phyloP scores from a whole-genome alignment of 1,140 invertebrate genomes.

The Drosophila nigromelanica region DNA sequence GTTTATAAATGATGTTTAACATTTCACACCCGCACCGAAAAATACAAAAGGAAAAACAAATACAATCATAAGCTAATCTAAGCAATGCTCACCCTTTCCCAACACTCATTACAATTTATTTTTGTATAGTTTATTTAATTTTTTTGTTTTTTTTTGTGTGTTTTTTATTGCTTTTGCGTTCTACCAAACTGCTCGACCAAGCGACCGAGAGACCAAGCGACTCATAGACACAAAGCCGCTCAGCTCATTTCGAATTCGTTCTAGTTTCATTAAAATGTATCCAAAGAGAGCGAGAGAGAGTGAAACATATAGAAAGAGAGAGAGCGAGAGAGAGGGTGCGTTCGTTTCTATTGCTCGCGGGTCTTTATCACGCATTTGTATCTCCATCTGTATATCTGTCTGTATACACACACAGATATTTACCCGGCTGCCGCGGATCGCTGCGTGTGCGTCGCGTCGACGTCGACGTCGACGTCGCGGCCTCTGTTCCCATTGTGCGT shows the following conservation, averaged over 20 bases:
- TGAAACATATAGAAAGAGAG: neutral
- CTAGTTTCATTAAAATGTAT: slow-evolving; percentile 66
- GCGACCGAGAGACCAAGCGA: slow-evolving; percentile 21
- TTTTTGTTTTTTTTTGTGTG: neutral
- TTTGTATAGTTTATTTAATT: slow-evolving; percentile 21
- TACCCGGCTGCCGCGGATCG: slow-evolving; percentile 25
- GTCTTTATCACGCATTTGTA: slow-evolving; percentile 29
- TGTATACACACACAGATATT: slow-evolving; percentile 5
- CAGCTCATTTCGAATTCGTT: slow-evolving; percentile 59
- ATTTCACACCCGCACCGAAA: slow-evolving; percentile 54
- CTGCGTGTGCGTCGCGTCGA: slow-evolving; percentile 36
- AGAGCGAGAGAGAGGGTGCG: neutral
- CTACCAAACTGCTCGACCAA: neutral
- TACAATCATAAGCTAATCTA: slow-evolving; percentile 11
- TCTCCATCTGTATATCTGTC: slow-evolving; percentile 21
- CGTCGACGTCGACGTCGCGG: neutral
- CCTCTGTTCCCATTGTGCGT: slow-evolving; percentile 66
- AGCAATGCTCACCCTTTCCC: slow-evolving; percentile 15
- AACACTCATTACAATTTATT: slow-evolving; percentile 23
- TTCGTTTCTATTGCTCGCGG: slow-evolving; percentile 8
- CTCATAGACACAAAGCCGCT: slow-evolving; percentile 33
- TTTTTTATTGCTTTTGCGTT: slow-evolving; percentile 21
- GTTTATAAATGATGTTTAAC: slow-evolving; percentile 10
- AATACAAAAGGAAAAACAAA: slow-evolving; percentile 6
- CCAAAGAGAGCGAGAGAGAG: slow-evolving; percentile 18